Percentiles rank a stretch among this genome's conserved stretches.
Evolutionary conservation across 2,797 vertebrate species (phyloP).

Genomic region (Eremophila alpestris): DNA sequence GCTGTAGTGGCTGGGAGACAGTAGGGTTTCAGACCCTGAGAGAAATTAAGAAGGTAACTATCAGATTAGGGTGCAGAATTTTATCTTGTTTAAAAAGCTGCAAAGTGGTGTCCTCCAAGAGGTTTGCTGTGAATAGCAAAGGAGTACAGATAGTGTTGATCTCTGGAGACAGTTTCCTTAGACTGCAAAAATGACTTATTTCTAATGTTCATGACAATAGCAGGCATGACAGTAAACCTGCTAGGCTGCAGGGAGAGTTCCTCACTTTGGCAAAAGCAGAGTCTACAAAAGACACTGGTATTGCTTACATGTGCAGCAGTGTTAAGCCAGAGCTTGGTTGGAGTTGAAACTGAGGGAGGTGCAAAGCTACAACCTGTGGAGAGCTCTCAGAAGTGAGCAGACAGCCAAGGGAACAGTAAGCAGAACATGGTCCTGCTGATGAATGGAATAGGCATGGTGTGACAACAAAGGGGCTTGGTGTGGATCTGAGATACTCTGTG

Average conservation of each 20-base stretch:
- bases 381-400: not conserved
- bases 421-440: not conserved
- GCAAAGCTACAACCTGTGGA: not conserved
- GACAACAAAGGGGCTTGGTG: not conserved
- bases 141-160: not conserved
- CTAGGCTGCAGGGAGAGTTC: not conserved
- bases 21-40: not conserved
- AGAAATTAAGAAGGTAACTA: not conserved
- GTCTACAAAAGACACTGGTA: not conserved
- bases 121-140: not conserved
- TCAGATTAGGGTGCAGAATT: not conserved
- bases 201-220: not conserved
- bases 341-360: not conserved
- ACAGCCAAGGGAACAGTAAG: not conserved
- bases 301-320: not conserved
- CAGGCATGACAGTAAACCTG: not conserved
- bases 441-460: not conserved
- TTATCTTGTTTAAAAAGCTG: not conserved
- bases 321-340: not conserved
- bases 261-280: not conserved
- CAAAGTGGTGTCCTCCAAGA: not conserved
- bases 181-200: not conserved
- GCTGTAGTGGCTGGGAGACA: not conserved
- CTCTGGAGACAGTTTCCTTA: not conserved
- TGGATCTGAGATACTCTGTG: not conserved